A percentile compares a stretch with the other conserved stretches of the same genome.
Evolutionary conservation across 2,888 invertebrate species (phyloP).

Genomic region (Chorisops tibialis): DNA sequence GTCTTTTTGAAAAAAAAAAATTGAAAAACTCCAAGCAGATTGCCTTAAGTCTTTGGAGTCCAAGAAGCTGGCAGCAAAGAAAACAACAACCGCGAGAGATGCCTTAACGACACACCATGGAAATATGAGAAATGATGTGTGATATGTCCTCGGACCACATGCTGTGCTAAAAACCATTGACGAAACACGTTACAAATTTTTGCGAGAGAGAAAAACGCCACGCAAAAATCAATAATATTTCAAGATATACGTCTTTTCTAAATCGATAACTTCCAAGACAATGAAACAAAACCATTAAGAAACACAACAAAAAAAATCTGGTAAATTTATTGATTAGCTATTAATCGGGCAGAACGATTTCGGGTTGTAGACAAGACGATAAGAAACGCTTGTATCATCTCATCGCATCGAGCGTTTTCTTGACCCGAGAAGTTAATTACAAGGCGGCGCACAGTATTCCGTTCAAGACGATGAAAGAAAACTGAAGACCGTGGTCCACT

Average conservation of each 20-base stretch:
- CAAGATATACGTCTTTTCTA: background rate
- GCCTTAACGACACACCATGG: constrained; percentile 4
- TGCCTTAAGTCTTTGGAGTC: background rate
- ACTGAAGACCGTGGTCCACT: constrained; percentile 25
- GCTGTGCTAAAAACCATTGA: constrained; percentile 29
- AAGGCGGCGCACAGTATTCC: constrained; percentile 23
- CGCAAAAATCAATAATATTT: constrained; percentile 16
- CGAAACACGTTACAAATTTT: constrained; percentile 22
- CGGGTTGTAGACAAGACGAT: too few relatives aligned
- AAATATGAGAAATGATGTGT: constrained; percentile 33
- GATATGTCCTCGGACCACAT: constrained; percentile 33
- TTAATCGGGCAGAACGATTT: constrained; percentile 5
- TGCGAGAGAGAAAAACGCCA: constrained; percentile 6
- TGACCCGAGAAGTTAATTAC: constrained; percentile 24
- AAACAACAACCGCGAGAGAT: too few relatives aligned
- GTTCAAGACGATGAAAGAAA: constrained; percentile 29
- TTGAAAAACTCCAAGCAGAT: background rate
- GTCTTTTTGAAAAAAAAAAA: background rate
- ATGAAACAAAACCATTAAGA: constrained; percentile 13
- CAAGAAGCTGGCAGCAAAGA: too few relatives aligned
- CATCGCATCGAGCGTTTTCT: too few relatives aligned
- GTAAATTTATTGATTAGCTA: constrained; percentile 15
- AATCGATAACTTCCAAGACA: constrained; percentile 5
- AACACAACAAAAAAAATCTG: background rate
- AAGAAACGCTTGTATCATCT: too few relatives aligned